These are phyloP conservation scores for Cephus cinctus DNA, from an alignment of 1,140 invertebrate species.

Conservation along the genomic window DNA sequence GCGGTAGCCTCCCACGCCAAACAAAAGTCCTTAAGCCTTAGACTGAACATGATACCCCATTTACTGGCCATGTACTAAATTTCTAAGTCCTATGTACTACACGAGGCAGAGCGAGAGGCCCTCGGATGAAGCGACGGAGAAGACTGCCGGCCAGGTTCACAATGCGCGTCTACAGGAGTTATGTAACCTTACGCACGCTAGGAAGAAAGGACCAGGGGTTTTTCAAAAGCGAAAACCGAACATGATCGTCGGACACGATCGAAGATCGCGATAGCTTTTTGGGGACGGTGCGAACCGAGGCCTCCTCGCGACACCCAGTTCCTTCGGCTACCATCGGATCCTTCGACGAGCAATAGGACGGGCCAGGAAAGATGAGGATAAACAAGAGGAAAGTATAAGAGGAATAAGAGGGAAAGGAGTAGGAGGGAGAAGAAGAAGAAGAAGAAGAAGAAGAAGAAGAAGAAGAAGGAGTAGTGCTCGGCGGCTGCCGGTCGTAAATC, in stretches of 20 bases:
- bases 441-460: constrained; percentile 1
- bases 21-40: constrained; percentile 57
- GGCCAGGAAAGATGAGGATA: neutral
- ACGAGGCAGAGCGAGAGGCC: too few relatives aligned
- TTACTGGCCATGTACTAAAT: constrained; percentile 53
- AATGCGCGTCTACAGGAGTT: constrained; percentile 35
- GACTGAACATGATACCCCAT: constrained; percentile 57
- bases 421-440: constrained; percentile 5
- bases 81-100: constrained; percentile 40
- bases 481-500: constrained; percentile 50
- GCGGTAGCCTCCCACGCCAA: constrained; percentile 55
- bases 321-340: too few relatives aligned
- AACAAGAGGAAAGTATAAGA: neutral
- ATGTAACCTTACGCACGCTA: constrained; percentile 38
- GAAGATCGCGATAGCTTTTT: constrained; percentile 16
- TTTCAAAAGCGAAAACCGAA: too few relatives aligned
- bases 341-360: constrained; percentile 17
- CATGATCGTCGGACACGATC: constrained; percentile 12
- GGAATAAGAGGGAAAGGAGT: too few relatives aligned
- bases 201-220: constrained; percentile 2
- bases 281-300: constrained; percentile 23
- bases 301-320: neutral
- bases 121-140: too few relatives aligned
- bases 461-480: constrained; percentile 26
- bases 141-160: too few relatives aligned